A percentile compares a stretch with the other conserved stretches of the same genome.
Evolutionary conservation across 2,888 invertebrate species (phyloP).

Genomic region (Diploptera punctata): DNA sequence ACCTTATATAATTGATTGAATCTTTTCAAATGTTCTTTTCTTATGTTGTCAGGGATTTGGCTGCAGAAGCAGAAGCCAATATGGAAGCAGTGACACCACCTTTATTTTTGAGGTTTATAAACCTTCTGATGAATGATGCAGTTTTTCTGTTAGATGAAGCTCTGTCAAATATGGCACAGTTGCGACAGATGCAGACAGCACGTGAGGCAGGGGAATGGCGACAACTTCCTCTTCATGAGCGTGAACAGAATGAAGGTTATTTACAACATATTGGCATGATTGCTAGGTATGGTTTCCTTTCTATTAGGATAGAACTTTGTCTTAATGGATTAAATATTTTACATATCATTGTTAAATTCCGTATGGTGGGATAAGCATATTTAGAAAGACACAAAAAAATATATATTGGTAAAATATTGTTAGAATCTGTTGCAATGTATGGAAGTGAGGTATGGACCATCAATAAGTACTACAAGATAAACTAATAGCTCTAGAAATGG

Average conservation of each 20-base stretch:
- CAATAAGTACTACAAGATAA: no score
- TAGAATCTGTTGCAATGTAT: no score
- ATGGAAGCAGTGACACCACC: constrained; percentile 93
- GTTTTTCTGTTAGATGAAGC: constrained; percentile 95
- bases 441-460: no score
- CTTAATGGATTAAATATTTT: no score
- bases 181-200: constrained; percentile 80
- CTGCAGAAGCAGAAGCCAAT: constrained; percentile 79
- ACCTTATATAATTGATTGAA: no score
- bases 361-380: no score
- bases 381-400: no score
- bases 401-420: no score
- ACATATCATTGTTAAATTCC: no score
- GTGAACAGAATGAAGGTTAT: constrained; percentile 74
- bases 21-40: no score
- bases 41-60: constrained; percentile 68
- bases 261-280: constrained; percentile 81
- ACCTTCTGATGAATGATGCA: constrained; percentile 96
- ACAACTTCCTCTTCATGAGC: constrained; percentile 70
- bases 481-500: no score
- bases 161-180: constrained; percentile 85
- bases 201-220: constrained; percentile 81
- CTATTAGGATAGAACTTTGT: background rate
- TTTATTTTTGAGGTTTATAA: constrained; percentile 92
- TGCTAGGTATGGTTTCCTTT: constrained; percentile 61